Base-by-base conservation (phyloP, 2,888 invertebrate genomes). In the Ormia ochracea region DNA sequence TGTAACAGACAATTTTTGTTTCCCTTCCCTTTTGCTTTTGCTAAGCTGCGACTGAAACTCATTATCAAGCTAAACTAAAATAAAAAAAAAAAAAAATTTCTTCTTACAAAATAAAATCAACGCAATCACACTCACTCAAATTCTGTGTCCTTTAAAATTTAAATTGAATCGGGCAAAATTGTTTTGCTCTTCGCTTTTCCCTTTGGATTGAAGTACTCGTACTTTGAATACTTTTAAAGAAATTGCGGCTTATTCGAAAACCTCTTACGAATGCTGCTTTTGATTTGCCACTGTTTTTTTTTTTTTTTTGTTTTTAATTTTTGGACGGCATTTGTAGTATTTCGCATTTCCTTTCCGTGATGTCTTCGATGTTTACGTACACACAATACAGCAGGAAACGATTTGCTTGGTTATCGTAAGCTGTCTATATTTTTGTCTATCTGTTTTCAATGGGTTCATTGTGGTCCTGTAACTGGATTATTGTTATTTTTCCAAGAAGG, bases 321-420 rank as follows among this genome's bases (percentile, higher is more conserved):
- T 70, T 59, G 14, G 14, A 9, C 10, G 48, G 7, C 41, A 45
- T 74, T 78, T 75, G 59, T 74, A 72, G 63, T 78, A 78, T 73
- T 76, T 81, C 45, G 23, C 36, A 72, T 68, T 77, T 79, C 68
- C 72, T 75, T 66, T 74, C 69, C 23, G 31, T 70, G 54, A 75
- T 72, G 36, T 31, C 41, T 74, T 54, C 1, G 21, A 21, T 38
- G 19, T 23, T 26, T 14, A 10, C n/a, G 3, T 10, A 1, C 12
- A n/a, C n/a, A 36, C 36, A 12, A 9, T 36, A 36, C 2, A 5
- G n/a, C 2, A 1, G n/a, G 3, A n/a, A 36, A 36, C 2, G 4
- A 31, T 31, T 5, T 36, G 10, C 10, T 5, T 5, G 10, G 4
- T 1, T 5, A 36, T 36, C n/a, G n/a, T 4, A n/a, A 36, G n/a